Evolutionary conservation across 37 sponge, comb jelly and placozoan genomes (phyloP).

Genomic region (Halichondria panicea): DNA sequence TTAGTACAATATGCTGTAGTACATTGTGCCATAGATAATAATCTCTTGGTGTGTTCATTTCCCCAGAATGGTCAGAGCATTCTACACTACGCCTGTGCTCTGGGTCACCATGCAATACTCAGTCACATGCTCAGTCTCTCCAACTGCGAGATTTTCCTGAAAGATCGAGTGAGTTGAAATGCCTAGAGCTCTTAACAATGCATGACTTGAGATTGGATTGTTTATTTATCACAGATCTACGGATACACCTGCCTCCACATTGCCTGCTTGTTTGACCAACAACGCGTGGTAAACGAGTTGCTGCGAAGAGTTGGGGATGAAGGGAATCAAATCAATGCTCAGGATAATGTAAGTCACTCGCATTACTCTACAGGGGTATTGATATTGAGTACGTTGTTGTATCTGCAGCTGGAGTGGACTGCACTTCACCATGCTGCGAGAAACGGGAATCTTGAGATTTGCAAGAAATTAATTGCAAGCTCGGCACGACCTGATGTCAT

Average conservation of each 20-base stretch:
- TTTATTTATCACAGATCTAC: slow-evolving; percentile 20
- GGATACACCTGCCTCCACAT: slow-evolving; percentile 64
- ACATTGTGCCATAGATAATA: background rate
- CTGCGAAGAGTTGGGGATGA: slow-evolving; percentile 11
- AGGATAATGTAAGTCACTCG: slow-evolving; percentile 45
- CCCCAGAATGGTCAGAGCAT: slow-evolving; percentile 59
- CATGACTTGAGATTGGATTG: background rate
- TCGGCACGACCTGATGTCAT: slow-evolving; percentile 10
- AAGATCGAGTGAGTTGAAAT: slow-evolving; percentile 18
- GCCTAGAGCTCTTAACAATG: background rate
- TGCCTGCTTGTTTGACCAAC: slow-evolving; percentile 64
- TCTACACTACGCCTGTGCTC: slow-evolving; percentile 56
- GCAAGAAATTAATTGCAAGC: slow-evolving; percentile 31
- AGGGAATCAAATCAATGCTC: slow-evolving; percentile 10
- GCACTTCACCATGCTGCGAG: slow-evolving; percentile 68
- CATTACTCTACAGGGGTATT: background rate
- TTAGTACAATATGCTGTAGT: background rate
- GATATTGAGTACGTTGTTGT: background rate
- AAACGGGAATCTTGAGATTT: slow-evolving; percentile 60
- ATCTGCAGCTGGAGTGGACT: slow-evolving; percentile 68
- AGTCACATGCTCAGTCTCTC: slow-evolving; percentile 28
- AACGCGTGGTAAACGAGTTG: slow-evolving; percentile 32
- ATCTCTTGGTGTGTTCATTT: background rate
- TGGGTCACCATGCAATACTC: slow-evolving; percentile 46
- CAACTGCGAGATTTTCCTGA: slow-evolving; percentile 1